These are phyloP conservation scores for Turdus rufiventris DNA, from an alignment of 2,113 vertebrate species.

Conservation along the genomic window DNA sequence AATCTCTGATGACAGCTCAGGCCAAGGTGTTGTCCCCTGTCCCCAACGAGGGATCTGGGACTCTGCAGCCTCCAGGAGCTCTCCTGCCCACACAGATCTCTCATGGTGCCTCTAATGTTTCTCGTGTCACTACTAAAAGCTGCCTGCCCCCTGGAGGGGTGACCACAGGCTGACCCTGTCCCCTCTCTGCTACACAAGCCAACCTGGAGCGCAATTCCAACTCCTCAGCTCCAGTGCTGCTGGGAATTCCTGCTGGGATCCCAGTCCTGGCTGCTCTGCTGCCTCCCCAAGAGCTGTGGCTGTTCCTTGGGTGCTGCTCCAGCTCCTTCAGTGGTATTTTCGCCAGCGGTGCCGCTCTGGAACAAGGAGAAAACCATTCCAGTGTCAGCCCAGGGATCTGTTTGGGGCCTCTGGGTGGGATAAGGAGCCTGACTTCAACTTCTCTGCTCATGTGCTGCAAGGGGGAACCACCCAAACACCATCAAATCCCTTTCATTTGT, in stretches of 20 bases:
- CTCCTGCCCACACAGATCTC: background rate
- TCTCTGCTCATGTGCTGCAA: background rate
- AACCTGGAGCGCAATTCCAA: background rate
- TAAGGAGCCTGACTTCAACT: background rate
- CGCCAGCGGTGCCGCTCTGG: constrained; percentile 79
- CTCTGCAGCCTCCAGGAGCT: background rate
- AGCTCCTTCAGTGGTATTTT: constrained; percentile 70
- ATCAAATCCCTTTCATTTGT: background rate
- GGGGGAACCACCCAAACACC: background rate
- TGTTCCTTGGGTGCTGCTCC: background rate
- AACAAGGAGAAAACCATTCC: background rate
- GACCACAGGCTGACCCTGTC: background rate
- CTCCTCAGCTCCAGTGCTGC: background rate
- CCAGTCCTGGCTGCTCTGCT: background rate
- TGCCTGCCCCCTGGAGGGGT: background rate
- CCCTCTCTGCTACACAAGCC: background rate
- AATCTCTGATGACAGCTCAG: background rate
- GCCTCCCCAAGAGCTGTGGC: background rate
- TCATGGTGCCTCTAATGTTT: background rate
- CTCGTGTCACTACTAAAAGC: background rate
- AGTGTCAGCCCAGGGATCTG: background rate
- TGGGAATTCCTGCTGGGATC: background rate
- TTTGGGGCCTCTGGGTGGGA: accelerated
- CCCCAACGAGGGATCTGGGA: accelerated
- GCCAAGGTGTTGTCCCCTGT: background rate